Evolutionary conservation across 2,888 invertebrate species (phyloP), one percentile per base, ranked within the genome.

Genomic region (Drosophila cyrtoloma): DNA sequence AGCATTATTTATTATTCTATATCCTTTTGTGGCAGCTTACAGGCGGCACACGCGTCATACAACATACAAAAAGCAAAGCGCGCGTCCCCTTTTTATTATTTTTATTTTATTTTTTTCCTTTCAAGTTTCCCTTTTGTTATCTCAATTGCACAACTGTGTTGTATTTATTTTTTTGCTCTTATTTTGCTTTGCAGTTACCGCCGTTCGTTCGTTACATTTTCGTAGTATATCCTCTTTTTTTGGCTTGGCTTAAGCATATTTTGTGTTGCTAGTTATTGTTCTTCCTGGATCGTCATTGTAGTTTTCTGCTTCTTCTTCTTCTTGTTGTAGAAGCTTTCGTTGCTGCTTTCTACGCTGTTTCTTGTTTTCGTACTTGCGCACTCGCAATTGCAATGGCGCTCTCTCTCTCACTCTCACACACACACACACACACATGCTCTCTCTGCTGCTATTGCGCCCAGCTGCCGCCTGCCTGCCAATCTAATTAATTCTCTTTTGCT

Each of bases 101-200:
- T 56, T 42, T 58, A 16, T 42, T 32, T n/a, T 30, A 16, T 42
- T 22, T 42, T n/a, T 28, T 57, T 35, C 35, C 69, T 72, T 81
- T 73, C 77, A 89, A 83, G 86, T 88, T 82, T 77, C 71, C 72
- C 79, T 81, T 85, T 90, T 89, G 86, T 86, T 90, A 85, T 89
- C 88, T 89, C 85, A 85, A 86, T 86, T 86, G 86, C 86, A 86
- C 90, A 86, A 90, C 88, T 86, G 86, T 90, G 77, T 90, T 88
- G 78, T 81, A 44, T 44, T 44, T 44, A 30, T 51, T 65, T 71
- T 58, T 60, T 67, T 52, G 55, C 75, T 79, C 72, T 76, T 81
- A 77, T 81, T 80, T 79, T 79, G 81, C 65, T 80, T 79, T 75
- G 64, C 72, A 71, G 56, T 79, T 75, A 58, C 70, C 57, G 63